Evolutionary conservation across 2,888 invertebrate species (phyloP).

Genomic region (Megalurothrips usitatus): DNA sequence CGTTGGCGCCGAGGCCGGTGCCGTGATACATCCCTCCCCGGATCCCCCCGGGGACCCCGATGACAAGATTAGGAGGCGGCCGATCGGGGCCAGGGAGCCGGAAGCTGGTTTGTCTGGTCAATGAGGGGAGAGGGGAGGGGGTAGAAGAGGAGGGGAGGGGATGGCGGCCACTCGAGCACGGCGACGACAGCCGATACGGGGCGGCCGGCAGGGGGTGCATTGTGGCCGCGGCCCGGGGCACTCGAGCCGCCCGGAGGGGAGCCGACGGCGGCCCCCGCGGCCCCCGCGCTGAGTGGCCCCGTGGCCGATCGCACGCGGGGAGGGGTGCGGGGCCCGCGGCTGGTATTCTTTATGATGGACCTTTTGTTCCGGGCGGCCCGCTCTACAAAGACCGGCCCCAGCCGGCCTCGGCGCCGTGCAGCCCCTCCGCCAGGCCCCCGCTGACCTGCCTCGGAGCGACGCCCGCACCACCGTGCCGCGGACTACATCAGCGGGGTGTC

Average conservation of each 20-base stretch:
- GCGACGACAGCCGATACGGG: conserved; percentile 4
- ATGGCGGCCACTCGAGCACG: background rate
- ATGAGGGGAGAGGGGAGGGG: background rate
- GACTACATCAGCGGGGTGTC: background rate
- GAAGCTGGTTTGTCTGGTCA: background rate
- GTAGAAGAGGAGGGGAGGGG: background rate
- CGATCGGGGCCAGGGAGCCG: background rate
- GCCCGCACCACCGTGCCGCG: background rate
- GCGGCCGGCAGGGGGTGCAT: background rate
- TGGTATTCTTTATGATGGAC: conserved; percentile 11
- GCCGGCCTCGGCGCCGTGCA: background rate
- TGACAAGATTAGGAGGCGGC: background rate
- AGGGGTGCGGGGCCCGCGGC: background rate
- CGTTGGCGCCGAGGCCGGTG: no score
- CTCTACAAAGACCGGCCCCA: background rate
- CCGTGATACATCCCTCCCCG: no score
- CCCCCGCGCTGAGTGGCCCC: background rate
- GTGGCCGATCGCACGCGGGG: background rate
- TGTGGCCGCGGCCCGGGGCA: background rate
- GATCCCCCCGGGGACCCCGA: background rate
- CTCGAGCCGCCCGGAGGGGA: background rate
- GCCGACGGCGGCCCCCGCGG: background rate
- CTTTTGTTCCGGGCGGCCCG: background rate
- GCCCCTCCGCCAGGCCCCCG: background rate
- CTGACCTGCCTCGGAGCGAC: background rate